Conservation (phyloP, 2,797 vertebrate genomes). For the Florisuga fusca region DNA sequence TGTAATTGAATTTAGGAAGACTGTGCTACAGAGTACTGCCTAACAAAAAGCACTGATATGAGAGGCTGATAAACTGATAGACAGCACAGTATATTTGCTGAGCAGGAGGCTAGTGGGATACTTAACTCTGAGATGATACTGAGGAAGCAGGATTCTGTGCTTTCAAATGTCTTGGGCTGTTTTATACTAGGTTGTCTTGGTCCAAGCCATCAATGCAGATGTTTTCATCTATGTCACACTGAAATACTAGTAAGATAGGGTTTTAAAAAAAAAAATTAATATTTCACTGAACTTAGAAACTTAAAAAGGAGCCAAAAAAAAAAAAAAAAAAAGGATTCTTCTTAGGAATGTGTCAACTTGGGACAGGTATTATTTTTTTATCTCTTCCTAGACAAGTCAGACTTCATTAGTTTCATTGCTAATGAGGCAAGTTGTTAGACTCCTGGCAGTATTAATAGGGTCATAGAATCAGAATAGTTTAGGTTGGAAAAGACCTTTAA, state of each 20-base stretch:
- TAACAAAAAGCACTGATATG: background rate
- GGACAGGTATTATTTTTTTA: background rate
- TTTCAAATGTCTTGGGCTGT: background rate
- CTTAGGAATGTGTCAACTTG: background rate
- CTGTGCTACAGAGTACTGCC: background rate
- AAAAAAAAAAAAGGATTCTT: background rate
- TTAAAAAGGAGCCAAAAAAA: background rate
- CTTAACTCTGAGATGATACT: background rate
- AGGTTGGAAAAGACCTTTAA: too few species aligned
- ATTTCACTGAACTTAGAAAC: background rate
- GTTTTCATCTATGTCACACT: background rate
- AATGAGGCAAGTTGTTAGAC: background rate
- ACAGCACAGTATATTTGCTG: background rate
- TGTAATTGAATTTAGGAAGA: background rate
- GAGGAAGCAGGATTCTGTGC: background rate
- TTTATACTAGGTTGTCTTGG: background rate
- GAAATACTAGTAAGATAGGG: background rate
- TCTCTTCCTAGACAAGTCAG: background rate
- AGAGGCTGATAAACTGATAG: background rate
- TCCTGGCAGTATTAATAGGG: background rate
- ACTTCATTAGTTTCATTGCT: background rate
- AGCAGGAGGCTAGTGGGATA: background rate
- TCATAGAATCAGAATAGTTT: too few species aligned
- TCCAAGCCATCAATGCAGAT: background rate
- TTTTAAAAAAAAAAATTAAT: too few species aligned